These are phyloP conservation scores for Crocuta crocuta DNA, from an alignment of 2,113 vertebrate species.

Conservation along the genomic window DNA sequence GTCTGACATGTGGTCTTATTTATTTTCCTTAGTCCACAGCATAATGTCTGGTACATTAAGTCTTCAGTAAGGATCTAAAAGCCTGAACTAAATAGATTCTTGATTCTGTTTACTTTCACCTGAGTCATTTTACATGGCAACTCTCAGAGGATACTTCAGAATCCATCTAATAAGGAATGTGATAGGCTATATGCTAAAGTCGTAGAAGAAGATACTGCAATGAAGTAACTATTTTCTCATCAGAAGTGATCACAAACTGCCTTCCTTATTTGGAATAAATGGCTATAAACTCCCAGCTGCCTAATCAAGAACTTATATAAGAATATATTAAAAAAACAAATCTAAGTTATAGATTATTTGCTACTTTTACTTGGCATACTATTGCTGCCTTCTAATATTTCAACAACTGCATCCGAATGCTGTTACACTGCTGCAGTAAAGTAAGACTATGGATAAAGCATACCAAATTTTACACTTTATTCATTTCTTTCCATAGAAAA, in stretches of 20 bases:
- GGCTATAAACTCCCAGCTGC: not conserved
- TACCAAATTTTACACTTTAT: not conserved
- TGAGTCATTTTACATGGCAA: not conserved
- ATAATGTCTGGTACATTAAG: not conserved
- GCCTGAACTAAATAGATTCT: not conserved
- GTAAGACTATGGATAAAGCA: not conserved
- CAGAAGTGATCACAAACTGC: not conserved
- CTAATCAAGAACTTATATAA: not conserved
- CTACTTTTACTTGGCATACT: not conserved
- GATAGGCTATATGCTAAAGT: not conserved
- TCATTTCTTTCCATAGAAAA: constrained; percentile 9
- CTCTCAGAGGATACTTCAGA: not conserved
- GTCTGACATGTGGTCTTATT: not conserved
- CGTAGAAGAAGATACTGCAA: not conserved
- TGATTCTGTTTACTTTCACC: constrained; percentile 22
- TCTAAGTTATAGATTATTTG: not conserved
- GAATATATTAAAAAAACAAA: not conserved
- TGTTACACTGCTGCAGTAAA: not conserved
- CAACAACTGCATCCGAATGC: not conserved
- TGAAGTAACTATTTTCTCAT: not conserved
- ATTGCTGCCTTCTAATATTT: not conserved
- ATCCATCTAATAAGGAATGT: not conserved
- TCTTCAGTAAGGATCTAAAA: not conserved
- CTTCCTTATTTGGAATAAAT: constrained; percentile 16
- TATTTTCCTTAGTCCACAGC: not conserved